A percentile compares a stretch with the other conserved stretches of the same genome.
These are phyloP conservation scores for Hipparchia semele DNA, from an alignment of 2,888 invertebrate species.

Conservation along the genomic window DNA sequence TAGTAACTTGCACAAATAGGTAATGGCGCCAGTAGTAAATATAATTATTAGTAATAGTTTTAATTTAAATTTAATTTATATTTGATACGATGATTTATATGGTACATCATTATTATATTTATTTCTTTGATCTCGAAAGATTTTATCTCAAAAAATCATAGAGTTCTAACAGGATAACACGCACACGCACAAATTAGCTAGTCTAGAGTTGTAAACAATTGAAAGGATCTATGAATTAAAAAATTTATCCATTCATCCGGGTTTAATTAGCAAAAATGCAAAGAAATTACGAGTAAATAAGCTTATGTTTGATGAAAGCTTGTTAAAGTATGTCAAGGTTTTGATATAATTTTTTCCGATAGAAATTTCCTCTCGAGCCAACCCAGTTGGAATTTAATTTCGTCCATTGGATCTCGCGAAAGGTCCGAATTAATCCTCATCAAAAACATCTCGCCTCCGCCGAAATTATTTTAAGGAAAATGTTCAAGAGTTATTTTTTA, in stretches of 20 bases:
- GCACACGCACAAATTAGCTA: no score
- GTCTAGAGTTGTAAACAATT: no score
- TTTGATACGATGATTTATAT: no score
- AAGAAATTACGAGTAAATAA: background rate
- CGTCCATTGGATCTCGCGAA: constrained; percentile 9
- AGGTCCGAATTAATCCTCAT: constrained; percentile 20
- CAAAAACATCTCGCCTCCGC: constrained; percentile 16
- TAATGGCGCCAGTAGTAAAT: no score
- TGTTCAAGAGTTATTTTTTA: background rate
- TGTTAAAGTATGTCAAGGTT: constrained; percentile 4
- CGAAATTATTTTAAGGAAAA: constrained; percentile 12
- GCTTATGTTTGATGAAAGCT: background rate
- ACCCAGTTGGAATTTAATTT: constrained; percentile 17
- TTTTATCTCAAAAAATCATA: no score
- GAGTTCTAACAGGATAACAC: no score
- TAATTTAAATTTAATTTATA: no score
- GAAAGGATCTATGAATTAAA: background rate
- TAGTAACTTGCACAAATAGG: no score
- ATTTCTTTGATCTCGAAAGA: background rate
- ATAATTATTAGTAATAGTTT: no score
- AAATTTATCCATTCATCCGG: background rate
- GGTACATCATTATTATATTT: background rate
- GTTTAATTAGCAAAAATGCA: background rate
- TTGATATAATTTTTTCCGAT: background rate
- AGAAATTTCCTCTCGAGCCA: background rate